Conservation (phyloP, 53 echinoderm and acorn worm species). For the Antedon mediterranea region DNA sequence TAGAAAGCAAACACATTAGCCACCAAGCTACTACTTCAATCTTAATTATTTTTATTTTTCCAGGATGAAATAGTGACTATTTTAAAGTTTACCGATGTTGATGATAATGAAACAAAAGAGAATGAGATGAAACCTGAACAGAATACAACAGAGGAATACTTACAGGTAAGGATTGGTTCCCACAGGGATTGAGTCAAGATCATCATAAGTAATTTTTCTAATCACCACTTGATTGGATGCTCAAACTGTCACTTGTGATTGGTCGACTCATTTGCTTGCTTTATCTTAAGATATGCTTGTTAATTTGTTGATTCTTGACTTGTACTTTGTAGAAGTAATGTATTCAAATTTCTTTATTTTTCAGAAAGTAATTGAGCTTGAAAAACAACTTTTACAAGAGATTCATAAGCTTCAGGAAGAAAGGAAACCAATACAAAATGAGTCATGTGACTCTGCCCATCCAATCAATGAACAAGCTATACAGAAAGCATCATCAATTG, state of each 20-base stretch:
- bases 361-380: slow-evolving; percentile 81
- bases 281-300: too few relatives aligned
- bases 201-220: too few relatives aligned
- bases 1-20: too few relatives aligned
- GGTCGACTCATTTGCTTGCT: too few relatives aligned
- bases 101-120: neutral
- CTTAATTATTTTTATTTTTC: too few relatives aligned
- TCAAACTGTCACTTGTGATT: too few relatives aligned
- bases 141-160: neutral
- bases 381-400: slow-evolving; percentile 57
- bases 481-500: too few relatives aligned
- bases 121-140: neutral
- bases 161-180: neutral
- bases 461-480: neutral
- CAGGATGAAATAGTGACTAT: neutral
- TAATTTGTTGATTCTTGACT: too few relatives aligned
- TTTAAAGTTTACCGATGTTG: neutral
- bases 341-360: neutral
- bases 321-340: too few relatives aligned
- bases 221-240: too few relatives aligned
- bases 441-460: neutral
- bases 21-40: too few relatives aligned
- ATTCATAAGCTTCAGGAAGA: slow-evolving; percentile 53
- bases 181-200: too few relatives aligned
- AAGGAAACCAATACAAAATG: neutral